Base-by-base conservation (phyloP, 2,888 invertebrate genomes). In the Biston stratarius region DNA sequence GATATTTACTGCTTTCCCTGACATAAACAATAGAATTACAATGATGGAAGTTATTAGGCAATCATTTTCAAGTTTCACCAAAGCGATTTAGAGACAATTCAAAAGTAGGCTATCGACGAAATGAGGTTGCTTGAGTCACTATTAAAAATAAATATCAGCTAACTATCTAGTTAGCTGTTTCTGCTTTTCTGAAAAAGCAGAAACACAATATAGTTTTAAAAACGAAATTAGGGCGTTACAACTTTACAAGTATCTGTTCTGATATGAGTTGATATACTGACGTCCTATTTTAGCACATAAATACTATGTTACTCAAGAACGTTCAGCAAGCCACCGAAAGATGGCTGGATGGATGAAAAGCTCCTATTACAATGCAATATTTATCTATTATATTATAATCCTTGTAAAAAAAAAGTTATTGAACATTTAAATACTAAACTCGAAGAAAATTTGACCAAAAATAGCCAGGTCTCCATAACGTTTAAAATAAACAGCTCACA, bases 401-500 rank as follows among this genome's bases (percentile, higher is more conserved):
- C 34, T n/a, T 33, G 57, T 45, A 36, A 47, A 57, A 7, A 36
- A 36, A 38, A 53, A 53, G 2, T 1, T 34, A 10, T 5, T 24
- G 24, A 1, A 24, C 3, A 24, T 51, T 51, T 34, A 7, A 34
- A 40, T 11, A 42, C 10, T 42, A 51, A 9, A 52, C 36, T 33
- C 0, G 47, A 45, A 12, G 53, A 48, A 61, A 51, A 51, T n/a
- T 56, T 48, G 62, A 40, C 36, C 55, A 62, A 56, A 64, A 58
- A 33, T 49, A 59, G 45, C 14, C 56, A 52, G 51, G 47, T 52
- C 15, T 56, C 44, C 36, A 47, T 48, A 60, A 49, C 44, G 38
- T 65, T 61, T 47, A 36, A 61, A 66, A 60, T 24, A 44, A 52
- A 63, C 51, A 33, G 49, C 24, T 52, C 40, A 58, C 14, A 53